These are phyloP conservation scores for Mugil cephalus DNA, from an alignment of 2,113 vertebrate species.

Conservation along the genomic window DNA sequence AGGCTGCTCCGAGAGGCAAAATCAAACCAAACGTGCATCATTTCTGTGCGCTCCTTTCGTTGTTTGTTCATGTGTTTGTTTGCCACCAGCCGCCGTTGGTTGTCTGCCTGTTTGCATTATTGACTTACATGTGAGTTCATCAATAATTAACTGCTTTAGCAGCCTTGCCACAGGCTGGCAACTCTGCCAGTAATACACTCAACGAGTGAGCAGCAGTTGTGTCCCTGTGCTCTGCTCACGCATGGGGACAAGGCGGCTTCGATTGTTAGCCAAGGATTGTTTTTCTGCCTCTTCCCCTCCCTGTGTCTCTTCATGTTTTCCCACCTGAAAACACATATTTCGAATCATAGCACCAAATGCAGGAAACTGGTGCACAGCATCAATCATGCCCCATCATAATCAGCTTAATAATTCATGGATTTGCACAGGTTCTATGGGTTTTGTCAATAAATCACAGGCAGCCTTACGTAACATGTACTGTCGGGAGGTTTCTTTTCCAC, in stretches of 20 bases:
- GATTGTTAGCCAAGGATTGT: background rate
- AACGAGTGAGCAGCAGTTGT: constrained; percentile 8
- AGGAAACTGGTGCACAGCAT: background rate
- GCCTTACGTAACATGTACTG: constrained; percentile 39
- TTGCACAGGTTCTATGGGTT: constrained; percentile 24
- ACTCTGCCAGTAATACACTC: constrained; percentile 27
- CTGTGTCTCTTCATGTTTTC: background rate
- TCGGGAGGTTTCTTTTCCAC: constrained; percentile 47
- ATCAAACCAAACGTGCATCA: constrained; percentile 25
- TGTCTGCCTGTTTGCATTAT: constrained; percentile 63
- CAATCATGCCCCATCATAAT: background rate
- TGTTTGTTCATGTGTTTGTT: constrained; percentile 46
- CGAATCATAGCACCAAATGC: background rate
- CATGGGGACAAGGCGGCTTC: background rate
- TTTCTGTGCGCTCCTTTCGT: constrained; percentile 20
- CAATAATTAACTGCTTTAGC: constrained; percentile 67
- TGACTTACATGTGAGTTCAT: constrained; percentile 68
- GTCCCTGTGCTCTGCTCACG: background rate
- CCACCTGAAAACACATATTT: background rate
- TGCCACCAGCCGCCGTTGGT: constrained; percentile 45
- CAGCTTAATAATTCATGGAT: constrained; percentile 37
- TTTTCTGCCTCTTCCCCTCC: background rate
- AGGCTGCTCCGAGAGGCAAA: constrained; percentile 20
- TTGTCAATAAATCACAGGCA: constrained; percentile 41
- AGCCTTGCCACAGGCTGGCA: constrained; percentile 50